phyloP scores from a whole-genome alignment of 2,113 vertebrate genomes.

The Todiramphus chloris region DNA sequence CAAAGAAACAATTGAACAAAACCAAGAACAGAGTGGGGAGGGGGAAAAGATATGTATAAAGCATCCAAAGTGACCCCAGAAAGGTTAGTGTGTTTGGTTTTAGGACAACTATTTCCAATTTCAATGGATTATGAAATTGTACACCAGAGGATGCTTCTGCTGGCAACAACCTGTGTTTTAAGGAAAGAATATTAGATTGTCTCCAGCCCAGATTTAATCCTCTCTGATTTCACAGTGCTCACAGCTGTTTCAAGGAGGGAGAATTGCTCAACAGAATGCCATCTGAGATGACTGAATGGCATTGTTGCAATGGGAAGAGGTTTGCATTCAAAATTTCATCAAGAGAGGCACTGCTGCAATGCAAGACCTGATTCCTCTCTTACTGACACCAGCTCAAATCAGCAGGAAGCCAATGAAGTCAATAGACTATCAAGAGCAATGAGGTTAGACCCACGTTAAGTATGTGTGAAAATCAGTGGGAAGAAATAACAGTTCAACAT shows the following conservation, averaged over 20 bases:
- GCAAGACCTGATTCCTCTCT: background rate
- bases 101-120: background rate
- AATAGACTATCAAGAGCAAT: background rate
- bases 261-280: background rate
- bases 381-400: background rate
- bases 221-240: background rate
- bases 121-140: background rate
- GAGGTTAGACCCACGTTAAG: background rate
- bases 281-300: background rate
- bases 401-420: background rate
- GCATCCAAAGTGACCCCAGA: background rate
- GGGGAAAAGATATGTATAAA: background rate
- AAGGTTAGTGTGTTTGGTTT: background rate
- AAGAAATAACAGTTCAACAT: background rate
- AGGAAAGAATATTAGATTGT: background rate
- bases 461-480: background rate
- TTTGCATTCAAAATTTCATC: background rate
- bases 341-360: fast-evolving
- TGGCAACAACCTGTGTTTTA: background rate
- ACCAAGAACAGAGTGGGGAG: background rate
- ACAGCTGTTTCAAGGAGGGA: background rate
- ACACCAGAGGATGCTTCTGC: background rate
- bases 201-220: background rate
- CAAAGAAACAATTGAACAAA: background rate
- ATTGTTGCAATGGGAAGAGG: background rate